Percentiles rank a stretch among this genome's conserved stretches.
Conservation (phyloP, 2,888 invertebrate species). For the Hetaerina titia region DNA sequence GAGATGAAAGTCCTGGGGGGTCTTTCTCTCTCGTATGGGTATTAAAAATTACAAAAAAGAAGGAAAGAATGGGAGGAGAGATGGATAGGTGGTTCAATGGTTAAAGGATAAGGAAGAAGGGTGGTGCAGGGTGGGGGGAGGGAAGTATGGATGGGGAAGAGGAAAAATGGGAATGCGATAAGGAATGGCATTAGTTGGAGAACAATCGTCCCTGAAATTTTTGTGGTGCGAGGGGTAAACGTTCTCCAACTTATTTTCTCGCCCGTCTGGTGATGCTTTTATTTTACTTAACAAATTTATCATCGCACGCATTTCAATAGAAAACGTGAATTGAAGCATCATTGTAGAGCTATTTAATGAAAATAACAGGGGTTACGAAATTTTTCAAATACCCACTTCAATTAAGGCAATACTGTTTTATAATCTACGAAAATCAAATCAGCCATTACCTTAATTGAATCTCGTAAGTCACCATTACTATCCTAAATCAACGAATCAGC, state of each 20-base stretch:
- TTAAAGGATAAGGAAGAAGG: not conserved
- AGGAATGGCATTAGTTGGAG: slow-evolving; percentile 1
- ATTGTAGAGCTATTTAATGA: too few relatives aligned
- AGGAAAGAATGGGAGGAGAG: not conserved
- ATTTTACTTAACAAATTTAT: too few relatives aligned
- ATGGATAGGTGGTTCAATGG: slow-evolving; percentile 7
- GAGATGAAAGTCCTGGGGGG: not conserved
- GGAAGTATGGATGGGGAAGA: not conserved
- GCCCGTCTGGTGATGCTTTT: too few relatives aligned
- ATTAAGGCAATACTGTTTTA: too few relatives aligned
- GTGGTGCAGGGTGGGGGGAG: not conserved
- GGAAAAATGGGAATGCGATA: slow-evolving; percentile 27
- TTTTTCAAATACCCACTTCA: too few relatives aligned
- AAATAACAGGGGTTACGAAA: too few relatives aligned
- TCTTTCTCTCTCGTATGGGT: not conserved
- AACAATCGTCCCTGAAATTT: not conserved
- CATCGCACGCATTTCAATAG: too few relatives aligned
- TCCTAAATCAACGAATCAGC: too few relatives aligned
- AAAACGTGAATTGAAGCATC: too few relatives aligned
- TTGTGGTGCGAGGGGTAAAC: not conserved
- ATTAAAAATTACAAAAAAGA: not conserved
- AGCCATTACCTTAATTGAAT: too few relatives aligned
- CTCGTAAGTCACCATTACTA: too few relatives aligned
- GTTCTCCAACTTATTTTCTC: not conserved
- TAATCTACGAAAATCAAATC: too few relatives aligned